Percentiles rank a stretch among this genome's conserved stretches.
phyloP scores from a whole-genome alignment of 2,113 vertebrate genomes.

The Eira barbara region DNA sequence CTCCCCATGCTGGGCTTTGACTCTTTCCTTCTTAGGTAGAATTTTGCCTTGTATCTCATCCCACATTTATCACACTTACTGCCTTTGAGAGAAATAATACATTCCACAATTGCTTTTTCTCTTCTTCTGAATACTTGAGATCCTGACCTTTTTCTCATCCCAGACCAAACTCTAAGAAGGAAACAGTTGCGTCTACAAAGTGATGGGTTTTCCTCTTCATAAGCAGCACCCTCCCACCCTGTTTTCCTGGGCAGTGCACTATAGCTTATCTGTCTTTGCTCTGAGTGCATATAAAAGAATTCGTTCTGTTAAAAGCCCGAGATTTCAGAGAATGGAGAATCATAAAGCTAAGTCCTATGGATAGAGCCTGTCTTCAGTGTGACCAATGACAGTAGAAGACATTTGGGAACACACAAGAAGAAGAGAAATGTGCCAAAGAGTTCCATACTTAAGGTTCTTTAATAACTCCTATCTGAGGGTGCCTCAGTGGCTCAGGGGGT shows the following conservation, averaged over 20 bases:
- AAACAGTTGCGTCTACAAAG: neutral
- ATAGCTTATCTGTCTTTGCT: neutral
- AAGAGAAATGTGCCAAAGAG: neutral
- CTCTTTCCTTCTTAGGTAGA: neutral
- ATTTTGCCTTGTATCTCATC: slow-evolving; percentile 13
- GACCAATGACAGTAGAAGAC: neutral
- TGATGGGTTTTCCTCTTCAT: neutral
- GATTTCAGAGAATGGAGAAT: slow-evolving; percentile 5
- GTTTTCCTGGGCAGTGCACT: neutral
- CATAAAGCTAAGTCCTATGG: neutral
- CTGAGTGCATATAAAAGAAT: neutral
- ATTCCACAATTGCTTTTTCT: neutral
- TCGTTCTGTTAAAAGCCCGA: neutral
- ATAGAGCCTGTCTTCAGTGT: neutral
- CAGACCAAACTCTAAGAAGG: neutral
- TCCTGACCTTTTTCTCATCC: neutral
- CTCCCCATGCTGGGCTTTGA: neutral
- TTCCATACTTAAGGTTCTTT: neutral
- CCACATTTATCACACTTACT: neutral
- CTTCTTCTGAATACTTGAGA: neutral
- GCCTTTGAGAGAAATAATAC: slow-evolving; percentile 1
- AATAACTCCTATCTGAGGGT: neutral
- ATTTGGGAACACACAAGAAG: neutral
- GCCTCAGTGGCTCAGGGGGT: no score
- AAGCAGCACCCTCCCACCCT: neutral